These are phyloP conservation scores for Porites divaricata DNA, from an alignment of 92 coral and sea anemone species.

Conservation along the genomic window DNA sequence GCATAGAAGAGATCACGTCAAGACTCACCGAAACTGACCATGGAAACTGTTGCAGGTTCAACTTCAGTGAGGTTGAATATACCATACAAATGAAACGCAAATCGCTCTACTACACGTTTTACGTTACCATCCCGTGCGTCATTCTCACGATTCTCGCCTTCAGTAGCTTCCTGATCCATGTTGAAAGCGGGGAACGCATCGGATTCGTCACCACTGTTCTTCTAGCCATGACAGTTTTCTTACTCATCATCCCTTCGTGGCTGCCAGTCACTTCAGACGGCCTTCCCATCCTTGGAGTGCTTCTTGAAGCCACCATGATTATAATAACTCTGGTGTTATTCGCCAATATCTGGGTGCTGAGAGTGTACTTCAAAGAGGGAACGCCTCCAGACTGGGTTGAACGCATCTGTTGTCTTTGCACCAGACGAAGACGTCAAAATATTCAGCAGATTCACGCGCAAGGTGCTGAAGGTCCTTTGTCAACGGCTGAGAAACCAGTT, in stretches of 20 bases:
- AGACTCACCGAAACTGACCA: slow-evolving; percentile 10
- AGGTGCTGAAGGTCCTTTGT: neutral
- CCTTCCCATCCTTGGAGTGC: slow-evolving; percentile 67
- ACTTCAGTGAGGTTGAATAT: slow-evolving; percentile 51
- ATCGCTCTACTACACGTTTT: slow-evolving; percentile 63
- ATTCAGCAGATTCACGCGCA: neutral
- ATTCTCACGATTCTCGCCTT: slow-evolving; percentile 64
- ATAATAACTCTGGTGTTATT: slow-evolving; percentile 52
- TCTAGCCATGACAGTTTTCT: slow-evolving; percentile 84
- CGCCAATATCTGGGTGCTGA: slow-evolving; percentile 58
- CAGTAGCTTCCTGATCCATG: slow-evolving; percentile 76
- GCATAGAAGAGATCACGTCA: slow-evolving; percentile 12
- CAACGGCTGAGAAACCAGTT: neutral
- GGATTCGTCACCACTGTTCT: slow-evolving; percentile 85
- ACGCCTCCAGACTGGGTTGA: slow-evolving; percentile 37
- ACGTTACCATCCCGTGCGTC: slow-evolving; percentile 66
- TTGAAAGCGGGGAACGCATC: slow-evolving; percentile 88
- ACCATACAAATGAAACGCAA: slow-evolving; percentile 55
- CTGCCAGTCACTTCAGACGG: slow-evolving; percentile 73
- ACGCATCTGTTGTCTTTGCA: slow-evolving; percentile 3
- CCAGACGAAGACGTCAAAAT: neutral
- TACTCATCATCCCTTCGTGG: slow-evolving; percentile 64
- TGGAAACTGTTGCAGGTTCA: slow-evolving; percentile 71
- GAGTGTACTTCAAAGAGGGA: slow-evolving; percentile 63
- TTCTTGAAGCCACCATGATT: slow-evolving; percentile 44